A percentile compares a stretch with the other conserved stretches of the same genome.
These are phyloP conservation scores for Rattus rattus DNA, from an alignment of 2,113 vertebrate genomes.

Conservation along the genomic window DNA sequence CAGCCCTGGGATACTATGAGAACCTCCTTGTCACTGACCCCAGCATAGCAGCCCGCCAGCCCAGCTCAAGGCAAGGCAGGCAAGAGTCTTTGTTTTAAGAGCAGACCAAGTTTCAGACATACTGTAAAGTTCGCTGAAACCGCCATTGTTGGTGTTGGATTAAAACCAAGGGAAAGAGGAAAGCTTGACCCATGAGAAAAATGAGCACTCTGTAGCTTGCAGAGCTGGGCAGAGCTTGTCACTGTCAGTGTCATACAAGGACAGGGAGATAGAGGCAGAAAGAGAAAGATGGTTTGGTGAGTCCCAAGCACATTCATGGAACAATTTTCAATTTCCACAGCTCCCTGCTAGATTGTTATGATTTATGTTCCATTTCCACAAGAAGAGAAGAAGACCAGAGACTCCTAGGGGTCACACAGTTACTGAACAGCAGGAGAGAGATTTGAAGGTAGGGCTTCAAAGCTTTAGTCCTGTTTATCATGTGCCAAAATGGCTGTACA, in stretches of 20 bases:
- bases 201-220: neutral
- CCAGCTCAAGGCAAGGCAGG: no score
- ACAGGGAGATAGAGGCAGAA: no score
- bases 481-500: neutral
- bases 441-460: neutral
- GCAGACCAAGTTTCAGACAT: neutral
- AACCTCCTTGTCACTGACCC: no score
- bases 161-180: neutral
- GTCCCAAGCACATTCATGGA: neutral
- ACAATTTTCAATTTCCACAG: neutral
- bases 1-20: no score
- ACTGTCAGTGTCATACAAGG: neutral
- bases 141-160: neutral
- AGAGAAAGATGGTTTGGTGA: neutral
- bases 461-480: neutral
- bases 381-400: neutral
- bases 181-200: neutral
- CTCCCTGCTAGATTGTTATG: neutral
- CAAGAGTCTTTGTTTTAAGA: neutral
- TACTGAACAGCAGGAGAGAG: neutral
- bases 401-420: neutral
- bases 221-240: rapidly evolving
- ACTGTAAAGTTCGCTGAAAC: neutral
- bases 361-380: neutral
- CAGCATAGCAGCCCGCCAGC: no score